A percentile compares a stretch with the other conserved stretches of the same genome.
Evolutionary conservation across 2,888 invertebrate genomes (phyloP).

Genomic region (Thecocarcelia acutangulata): DNA sequence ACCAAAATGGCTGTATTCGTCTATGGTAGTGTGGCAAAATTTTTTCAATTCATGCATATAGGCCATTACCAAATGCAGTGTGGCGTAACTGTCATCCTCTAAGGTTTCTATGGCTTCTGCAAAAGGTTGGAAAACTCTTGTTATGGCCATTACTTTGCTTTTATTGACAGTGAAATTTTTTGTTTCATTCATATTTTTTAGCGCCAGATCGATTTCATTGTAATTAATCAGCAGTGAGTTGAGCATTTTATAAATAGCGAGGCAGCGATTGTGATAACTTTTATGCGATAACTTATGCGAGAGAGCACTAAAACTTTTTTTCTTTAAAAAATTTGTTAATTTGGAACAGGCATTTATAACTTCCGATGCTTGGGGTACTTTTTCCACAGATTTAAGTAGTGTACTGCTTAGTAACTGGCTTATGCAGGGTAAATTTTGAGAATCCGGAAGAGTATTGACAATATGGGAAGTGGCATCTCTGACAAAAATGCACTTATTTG

Average conservation of each 20-base stretch:
- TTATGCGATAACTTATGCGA: background rate
- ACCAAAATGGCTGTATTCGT: background rate
- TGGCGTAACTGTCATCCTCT: background rate
- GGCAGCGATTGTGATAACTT: background rate
- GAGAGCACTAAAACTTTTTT: too few species aligned
- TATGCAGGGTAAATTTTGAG: slow-evolving; percentile 9
- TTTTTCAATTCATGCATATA: too few species aligned
- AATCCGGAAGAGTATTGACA: background rate
- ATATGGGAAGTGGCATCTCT: background rate
- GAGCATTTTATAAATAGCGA: slow-evolving; percentile 2
- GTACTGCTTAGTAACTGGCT: slow-evolving; percentile 16
- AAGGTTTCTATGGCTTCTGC: slow-evolving; percentile 18
- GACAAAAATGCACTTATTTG: slow-evolving; percentile 10
- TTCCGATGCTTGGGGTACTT: background rate
- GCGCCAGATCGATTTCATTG: background rate
- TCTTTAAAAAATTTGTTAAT: background rate
- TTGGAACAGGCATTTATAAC: background rate
- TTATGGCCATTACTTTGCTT: background rate
- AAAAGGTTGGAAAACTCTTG: background rate
- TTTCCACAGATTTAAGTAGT: background rate
- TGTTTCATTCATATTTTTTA: background rate
- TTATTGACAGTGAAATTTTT: background rate
- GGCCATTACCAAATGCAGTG: background rate
- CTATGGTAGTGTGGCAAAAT: too few species aligned
- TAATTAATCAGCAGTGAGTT: background rate